Conservation (phyloP, 2,113 vertebrate species). For the Sakesphorus luctuosus region DNA sequence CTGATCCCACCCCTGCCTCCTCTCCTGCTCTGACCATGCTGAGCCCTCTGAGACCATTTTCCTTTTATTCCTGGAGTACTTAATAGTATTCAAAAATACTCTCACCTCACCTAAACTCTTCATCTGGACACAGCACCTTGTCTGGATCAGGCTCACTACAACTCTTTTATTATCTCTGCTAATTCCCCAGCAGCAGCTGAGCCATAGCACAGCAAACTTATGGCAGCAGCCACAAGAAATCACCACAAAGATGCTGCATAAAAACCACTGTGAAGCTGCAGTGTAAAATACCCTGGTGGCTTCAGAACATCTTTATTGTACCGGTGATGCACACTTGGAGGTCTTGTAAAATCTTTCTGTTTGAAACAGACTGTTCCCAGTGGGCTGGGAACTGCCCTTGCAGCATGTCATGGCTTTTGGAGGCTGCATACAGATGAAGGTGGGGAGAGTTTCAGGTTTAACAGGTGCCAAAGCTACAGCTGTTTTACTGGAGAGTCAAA, state of each 20-base stretch:
- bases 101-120: neutral
- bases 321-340: neutral
- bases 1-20: neutral
- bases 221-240: neutral
- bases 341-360: neutral
- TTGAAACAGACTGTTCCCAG: neutral
- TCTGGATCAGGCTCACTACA: rapidly evolving
- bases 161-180: neutral
- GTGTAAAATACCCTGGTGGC: neutral
- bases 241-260: rapidly evolving
- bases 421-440: neutral
- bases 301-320: neutral
- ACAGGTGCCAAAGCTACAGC: neutral
- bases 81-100: neutral
- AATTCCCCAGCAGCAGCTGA: neutral
- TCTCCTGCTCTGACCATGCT: rapidly evolving
- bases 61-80: neutral
- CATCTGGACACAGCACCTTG: neutral
- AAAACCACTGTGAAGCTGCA: neutral
- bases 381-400: neutral
- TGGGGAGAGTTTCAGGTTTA: neutral
- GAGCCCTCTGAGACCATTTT: neutral
- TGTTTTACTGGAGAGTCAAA: neutral
- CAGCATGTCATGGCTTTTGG: neutral
- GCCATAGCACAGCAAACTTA: neutral